Evolutionary conservation across 2,888 invertebrate species (phyloP).

Genomic region (Pemphredon lugubris): DNA sequence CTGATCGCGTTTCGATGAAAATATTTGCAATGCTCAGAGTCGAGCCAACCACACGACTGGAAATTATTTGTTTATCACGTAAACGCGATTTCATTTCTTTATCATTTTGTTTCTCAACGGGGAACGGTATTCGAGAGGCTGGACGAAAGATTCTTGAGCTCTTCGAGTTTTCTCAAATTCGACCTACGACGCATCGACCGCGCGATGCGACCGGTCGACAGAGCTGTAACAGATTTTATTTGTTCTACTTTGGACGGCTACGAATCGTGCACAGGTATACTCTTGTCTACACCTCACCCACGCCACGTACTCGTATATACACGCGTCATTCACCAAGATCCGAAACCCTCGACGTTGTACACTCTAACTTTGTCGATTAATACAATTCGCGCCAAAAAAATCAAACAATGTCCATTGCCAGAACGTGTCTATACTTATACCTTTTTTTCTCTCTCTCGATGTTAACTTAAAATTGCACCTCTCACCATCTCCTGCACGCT

Average conservation of each 20-base stretch:
- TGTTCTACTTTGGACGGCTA: conserved; percentile 70
- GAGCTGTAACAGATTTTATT: conserved; percentile 68
- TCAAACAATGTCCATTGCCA: background rate
- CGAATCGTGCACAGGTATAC: conserved; percentile 69
- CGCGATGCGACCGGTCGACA: conserved; percentile 62
- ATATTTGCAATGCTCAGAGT: no score
- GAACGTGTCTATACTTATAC: background rate
- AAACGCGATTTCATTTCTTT: no score
- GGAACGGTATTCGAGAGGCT: no score
- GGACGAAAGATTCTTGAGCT: no score
- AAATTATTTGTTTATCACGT: no score
- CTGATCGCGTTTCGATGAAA: no score
- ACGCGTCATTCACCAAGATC: conserved; percentile 46
- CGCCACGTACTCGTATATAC: conserved; percentile 60
- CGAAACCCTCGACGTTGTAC: conserved; percentile 32
- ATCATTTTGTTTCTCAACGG: no score
- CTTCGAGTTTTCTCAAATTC: conserved; percentile 16
- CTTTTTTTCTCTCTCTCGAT: background rate
- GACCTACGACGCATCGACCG: background rate
- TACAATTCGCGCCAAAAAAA: background rate
- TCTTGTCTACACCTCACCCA: conserved; percentile 61
- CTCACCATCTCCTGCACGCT: background rate
- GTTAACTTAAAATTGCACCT: background rate
- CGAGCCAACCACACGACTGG: no score
- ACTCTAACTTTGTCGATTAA: conserved; percentile 29